Evolutionary conservation across 2,888 invertebrate species (phyloP).

Genomic region (Spatulosminthurus flaviceps): DNA sequence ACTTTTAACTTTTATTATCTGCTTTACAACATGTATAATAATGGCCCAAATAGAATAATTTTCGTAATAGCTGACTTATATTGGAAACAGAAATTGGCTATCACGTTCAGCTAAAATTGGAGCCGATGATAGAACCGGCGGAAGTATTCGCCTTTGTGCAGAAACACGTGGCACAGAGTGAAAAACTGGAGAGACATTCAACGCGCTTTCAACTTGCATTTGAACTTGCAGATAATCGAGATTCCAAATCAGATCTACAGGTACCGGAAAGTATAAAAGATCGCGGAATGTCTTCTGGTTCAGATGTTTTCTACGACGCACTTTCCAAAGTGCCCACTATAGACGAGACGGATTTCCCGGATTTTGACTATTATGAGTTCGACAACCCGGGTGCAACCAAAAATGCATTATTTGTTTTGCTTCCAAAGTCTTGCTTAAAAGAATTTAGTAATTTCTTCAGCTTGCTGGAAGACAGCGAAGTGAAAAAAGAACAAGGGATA

Average conservation of each 20-base stretch:
- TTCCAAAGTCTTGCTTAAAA: neutral
- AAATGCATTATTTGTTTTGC: neutral
- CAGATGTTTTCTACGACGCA: constrained; percentile 29
- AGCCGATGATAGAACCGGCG: neutral
- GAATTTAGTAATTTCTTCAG: constrained; percentile 12
- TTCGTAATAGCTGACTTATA: too few relatives aligned
- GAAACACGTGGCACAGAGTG: neutral
- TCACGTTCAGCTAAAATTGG: constrained; percentile 25
- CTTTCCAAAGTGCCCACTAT: neutral
- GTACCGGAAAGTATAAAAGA: too few relatives aligned
- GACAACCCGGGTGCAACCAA: neutral
- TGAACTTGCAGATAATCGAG: neutral
- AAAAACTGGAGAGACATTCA: constrained; percentile 30
- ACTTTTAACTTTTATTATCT: too few relatives aligned
- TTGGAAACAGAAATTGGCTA: constrained; percentile 33
- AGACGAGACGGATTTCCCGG: constrained; percentile 3
- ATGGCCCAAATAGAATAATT: too few relatives aligned
- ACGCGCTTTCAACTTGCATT: constrained; percentile 25
- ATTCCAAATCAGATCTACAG: too few relatives aligned
- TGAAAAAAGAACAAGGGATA: neutral
- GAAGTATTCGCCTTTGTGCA: neutral
- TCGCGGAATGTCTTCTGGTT: neutral
- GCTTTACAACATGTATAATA: too few relatives aligned
- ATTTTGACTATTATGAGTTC: constrained; percentile 3
- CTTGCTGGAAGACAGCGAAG: neutral